Evolutionary conservation across 2,888 invertebrate genomes (phyloP).

Genomic region (Alviniconcha strummeri): DNA sequence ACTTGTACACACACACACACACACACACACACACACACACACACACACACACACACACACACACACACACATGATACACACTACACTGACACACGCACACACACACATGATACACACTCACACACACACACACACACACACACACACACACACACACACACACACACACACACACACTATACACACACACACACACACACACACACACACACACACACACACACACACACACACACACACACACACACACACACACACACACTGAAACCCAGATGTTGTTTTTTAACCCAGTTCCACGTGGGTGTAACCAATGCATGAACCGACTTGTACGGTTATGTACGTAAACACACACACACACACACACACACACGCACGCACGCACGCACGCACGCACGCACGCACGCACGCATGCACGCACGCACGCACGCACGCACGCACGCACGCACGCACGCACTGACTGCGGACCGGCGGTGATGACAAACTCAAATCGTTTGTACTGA

Average conservation of each 20-base stretch:
- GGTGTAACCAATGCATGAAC: too few relatives aligned
- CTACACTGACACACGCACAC: constrained; percentile 8
- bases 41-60: background rate
- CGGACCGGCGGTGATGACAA: too few relatives aligned
- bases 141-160: background rate
- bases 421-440: too few relatives aligned
- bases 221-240: background rate
- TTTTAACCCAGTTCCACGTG: too few relatives aligned
- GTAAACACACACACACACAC: too few relatives aligned
- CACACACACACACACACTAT: background rate
- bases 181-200: background rate
- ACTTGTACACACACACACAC: background rate
- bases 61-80: background rate
- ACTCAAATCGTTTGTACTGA: too few relatives aligned
- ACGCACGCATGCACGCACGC: too few relatives aligned
- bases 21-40: background rate
- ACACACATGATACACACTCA: background rate
- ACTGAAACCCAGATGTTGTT: background rate
- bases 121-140: background rate
- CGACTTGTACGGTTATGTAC: too few relatives aligned
- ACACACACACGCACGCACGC: too few relatives aligned
- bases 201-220: background rate
- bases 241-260: background rate
- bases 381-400: too few relatives aligned
- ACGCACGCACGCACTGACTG: too few relatives aligned